phyloP scores from a whole-genome alignment of 2,797 vertebrate genomes.

The Dromococcyx pavoninus region DNA sequence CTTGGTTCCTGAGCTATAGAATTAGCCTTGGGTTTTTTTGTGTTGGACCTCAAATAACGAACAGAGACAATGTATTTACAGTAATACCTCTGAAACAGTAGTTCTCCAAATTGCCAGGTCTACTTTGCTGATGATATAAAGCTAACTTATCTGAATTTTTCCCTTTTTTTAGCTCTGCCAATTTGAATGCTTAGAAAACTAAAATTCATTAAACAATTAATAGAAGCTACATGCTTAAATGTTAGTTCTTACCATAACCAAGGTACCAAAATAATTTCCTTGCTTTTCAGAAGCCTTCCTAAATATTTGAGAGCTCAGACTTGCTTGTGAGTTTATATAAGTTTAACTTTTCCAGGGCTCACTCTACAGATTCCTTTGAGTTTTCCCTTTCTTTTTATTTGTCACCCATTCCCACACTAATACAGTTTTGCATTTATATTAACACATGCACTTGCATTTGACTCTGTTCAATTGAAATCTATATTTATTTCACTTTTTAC shows the following conservation, averaged over 20 bases:
- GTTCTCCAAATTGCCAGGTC: not conserved
- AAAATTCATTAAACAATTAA: not conserved
- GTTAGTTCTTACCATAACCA: not conserved
- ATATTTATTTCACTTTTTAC: not conserved
- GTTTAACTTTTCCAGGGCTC: not conserved
- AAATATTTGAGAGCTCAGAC: not conserved
- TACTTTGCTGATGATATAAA: not conserved
- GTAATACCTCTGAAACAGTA: not conserved
- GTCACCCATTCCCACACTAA: not conserved
- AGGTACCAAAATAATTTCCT: not conserved
- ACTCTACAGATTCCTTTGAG: not conserved
- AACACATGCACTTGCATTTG: not conserved
- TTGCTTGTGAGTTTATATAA: not conserved
- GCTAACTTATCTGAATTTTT: not conserved
- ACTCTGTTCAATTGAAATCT: not conserved
- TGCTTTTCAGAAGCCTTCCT: not conserved
- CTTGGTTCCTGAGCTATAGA: no score
- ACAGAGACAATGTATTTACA: not conserved
- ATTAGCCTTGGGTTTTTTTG: no score
- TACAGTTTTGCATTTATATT: slow-evolving; percentile 26
- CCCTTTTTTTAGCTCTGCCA: not conserved
- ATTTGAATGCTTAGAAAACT: not conserved
- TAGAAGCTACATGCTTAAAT: not conserved
- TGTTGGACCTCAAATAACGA: not conserved
- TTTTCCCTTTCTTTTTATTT: not conserved